phyloP scores from a whole-genome alignment of 64 coral and sea anemone species.

The Porites lutea region DNA sequence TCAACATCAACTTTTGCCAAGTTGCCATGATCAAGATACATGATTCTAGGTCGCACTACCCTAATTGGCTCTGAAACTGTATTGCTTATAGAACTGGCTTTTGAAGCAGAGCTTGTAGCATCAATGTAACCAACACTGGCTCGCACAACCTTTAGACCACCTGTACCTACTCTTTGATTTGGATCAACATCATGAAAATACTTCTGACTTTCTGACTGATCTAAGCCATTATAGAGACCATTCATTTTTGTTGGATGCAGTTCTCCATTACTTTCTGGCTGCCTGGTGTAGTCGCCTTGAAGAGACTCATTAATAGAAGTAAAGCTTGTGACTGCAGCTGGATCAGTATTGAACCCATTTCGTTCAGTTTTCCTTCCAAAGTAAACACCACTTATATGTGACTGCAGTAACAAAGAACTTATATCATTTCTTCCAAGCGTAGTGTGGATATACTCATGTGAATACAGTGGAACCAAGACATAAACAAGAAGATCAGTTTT shows the following conservation, averaged over 20 bases:
- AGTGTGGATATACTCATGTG: conserved; percentile 27
- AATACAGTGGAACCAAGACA: conserved; percentile 57
- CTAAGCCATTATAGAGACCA: not conserved
- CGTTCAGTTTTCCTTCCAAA: conserved; percentile 63
- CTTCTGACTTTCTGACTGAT: not conserved
- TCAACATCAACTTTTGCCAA: not conserved
- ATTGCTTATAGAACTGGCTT: not conserved
- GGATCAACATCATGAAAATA: not conserved
- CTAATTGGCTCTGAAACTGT: not conserved
- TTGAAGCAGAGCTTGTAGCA: not conserved
- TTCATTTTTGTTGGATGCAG: not conserved
- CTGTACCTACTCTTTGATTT: not conserved
- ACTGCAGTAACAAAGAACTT: conserved; percentile 3
- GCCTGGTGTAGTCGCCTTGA: not conserved
- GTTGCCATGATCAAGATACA: not conserved
- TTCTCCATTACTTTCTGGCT: not conserved
- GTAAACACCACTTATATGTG: conserved; percentile 74
- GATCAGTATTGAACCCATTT: conserved; percentile 8
- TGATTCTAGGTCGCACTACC: conserved; percentile 34
- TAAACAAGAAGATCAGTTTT: conserved; percentile 70
- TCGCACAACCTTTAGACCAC: not conserved
- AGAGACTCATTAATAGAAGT: conserved; percentile 34
- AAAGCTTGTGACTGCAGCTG: conserved; percentile 4
- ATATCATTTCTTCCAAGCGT: conserved; percentile 59
- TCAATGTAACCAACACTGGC: conserved; percentile 20